These are phyloP conservation scores for Raja brachyura DNA, from an alignment of 2,113 vertebrate species.

Conservation along the genomic window DNA sequence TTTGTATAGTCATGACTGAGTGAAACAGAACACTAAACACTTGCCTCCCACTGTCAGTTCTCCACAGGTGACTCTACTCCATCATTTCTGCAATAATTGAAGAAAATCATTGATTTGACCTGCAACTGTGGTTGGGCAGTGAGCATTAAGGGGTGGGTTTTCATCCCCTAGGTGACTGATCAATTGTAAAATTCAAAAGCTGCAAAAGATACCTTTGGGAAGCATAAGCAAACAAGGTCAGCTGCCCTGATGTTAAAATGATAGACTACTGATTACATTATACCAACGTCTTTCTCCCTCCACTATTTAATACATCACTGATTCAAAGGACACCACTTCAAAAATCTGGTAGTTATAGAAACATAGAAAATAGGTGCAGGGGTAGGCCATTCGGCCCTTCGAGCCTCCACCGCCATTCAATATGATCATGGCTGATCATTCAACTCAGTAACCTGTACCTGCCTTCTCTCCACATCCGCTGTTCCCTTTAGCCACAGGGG, in stretches of 20 bases:
- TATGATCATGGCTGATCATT: too few species aligned
- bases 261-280: not conserved
- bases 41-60: not conserved
- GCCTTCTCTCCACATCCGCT: too few species aligned
- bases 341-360: not conserved
- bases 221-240: not conserved
- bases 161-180: not conserved
- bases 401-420: too few species aligned
- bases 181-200: not conserved
- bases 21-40: not conserved
- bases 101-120: not conserved
- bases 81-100: not conserved
- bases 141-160: not conserved
- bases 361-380: too few species aligned
- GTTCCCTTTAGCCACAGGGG: too few species aligned
- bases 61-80: not conserved
- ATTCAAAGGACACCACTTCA: not conserved
- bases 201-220: not conserved
- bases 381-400: too few species aligned
- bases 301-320: not conserved
- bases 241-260: not conserved
- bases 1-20: too few species aligned
- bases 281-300: not conserved
- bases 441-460: too few species aligned
- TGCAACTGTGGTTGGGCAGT: not conserved